These are phyloP conservation scores for Folsomia manolachei DNA, from an alignment of 2,888 invertebrate genomes.

Conservation along the genomic window DNA sequence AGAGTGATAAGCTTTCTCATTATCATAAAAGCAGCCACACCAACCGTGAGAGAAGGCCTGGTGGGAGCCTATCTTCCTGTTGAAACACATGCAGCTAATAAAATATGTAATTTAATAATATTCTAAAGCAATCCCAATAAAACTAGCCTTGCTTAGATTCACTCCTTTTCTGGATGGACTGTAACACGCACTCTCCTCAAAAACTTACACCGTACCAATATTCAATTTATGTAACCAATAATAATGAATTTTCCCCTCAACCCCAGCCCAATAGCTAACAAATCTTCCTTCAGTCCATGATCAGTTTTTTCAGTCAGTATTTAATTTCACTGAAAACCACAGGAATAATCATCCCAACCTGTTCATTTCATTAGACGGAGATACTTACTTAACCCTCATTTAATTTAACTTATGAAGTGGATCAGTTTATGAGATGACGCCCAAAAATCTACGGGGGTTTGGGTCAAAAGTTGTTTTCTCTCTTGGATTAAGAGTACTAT, in stretches of 20 bases:
- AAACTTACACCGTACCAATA: background rate
- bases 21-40: background rate
- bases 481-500: background rate
- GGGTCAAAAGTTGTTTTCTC: background rate
- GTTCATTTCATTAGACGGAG: background rate
- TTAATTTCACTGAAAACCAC: background rate
- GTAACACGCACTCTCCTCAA: background rate
- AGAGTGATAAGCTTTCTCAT: conserved; percentile 9
- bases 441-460: conserved; percentile 1
- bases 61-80: conserved; percentile 12
- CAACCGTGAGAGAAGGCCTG: background rate
- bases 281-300: no score
- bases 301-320: no score
- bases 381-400: background rate
- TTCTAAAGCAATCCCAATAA: background rate
- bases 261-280: no score
- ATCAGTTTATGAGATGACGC: conserved; percentile 2
- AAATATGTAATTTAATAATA: conserved; percentile 24
- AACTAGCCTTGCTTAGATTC: no score
- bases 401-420: background rate
- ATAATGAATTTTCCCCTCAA: background rate
- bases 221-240: background rate
- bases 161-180: background rate
- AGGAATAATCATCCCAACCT: background rate
- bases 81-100: conserved; percentile 25